These are phyloP conservation scores for Diadumene lineata DNA, from an alignment of 92 coral and sea anemone genomes.

Conservation along the genomic window DNA sequence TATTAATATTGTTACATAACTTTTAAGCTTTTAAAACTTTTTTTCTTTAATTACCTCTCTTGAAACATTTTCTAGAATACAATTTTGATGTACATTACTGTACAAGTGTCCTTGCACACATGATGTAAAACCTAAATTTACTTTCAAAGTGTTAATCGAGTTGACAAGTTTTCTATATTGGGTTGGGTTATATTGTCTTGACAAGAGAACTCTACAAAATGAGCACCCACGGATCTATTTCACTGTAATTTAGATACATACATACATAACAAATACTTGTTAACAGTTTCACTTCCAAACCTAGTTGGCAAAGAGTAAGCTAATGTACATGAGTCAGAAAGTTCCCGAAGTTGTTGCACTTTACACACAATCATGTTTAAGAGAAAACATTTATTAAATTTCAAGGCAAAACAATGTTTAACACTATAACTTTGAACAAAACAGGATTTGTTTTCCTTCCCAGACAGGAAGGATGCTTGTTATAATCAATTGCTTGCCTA, in stretches of 20 bases:
- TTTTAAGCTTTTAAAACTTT: not conserved
- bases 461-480: too few relatives aligned
- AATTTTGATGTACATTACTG: slow-evolving; percentile 2
- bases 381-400: too few relatives aligned
- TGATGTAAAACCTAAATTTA: not conserved
- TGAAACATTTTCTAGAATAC: not conserved
- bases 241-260: not conserved
- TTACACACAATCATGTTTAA: too few relatives aligned
- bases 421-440: too few relatives aligned
- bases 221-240: not conserved
- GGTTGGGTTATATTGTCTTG: not conserved
- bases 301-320: too few relatives aligned
- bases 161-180: not conserved
- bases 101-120: slow-evolving; percentile 1
- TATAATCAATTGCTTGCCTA: too few relatives aligned
- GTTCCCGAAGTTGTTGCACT: too few relatives aligned
- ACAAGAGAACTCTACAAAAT: not conserved
- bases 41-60: not conserved
- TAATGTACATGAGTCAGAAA: too few relatives aligned
- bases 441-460: too few relatives aligned
- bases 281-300: too few relatives aligned
- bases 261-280: too few relatives aligned
- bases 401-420: too few relatives aligned
- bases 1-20: not conserved
- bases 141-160: not conserved